Evolutionary conservation across 2,113 vertebrate genomes (phyloP), one percentile per base, ranked within the genome.

Genomic region (Stictonetta naevosa): DNA sequence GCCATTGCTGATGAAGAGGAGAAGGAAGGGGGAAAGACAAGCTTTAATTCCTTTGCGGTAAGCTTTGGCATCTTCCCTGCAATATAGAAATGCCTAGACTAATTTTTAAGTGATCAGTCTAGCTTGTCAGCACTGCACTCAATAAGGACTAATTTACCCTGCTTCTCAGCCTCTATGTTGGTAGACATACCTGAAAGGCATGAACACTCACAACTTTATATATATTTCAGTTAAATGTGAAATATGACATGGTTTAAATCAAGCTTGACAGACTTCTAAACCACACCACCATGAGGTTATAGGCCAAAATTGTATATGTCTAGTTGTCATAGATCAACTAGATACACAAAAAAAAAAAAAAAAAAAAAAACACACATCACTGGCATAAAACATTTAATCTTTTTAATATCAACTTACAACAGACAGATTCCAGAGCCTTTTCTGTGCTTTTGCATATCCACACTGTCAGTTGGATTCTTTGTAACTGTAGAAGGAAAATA

Each of bases 91-190:
- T 59, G 64, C 28, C 82, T 73, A 58, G 85, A 85, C 33, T 77
- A 69, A 73, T 86, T 90, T 92, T 86, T 56, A 80, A 95, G 80
- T 73, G 25, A 86, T 80, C 76, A 40, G 55, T 77, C 59, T 90
- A 88, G 14, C 75, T 83, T 92, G 63, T 73, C 82, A 95, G 63
- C 38, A 36, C 23, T 44, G 5, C 16, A 29, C 23, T 80, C 64
- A 83, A 19, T 55, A 74, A 77, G 25, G 44, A 52, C 23, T 77
- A 90, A 90, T 88, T 88, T 59, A 81, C 74, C n/a, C 46, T 67
- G 25, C 66, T 74, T 83, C 75, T 94, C 64, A 94, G 50, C 11
- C 33, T 90, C 40, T 86, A 0, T 63, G 36, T 66, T n/a, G 67
- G 44, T 15, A 86, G 67, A 74, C 2, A 1, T 50, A 85, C 40